phyloP scores from a whole-genome alignment of 2,797 vertebrate species.

The Glyptemys insculpta region DNA sequence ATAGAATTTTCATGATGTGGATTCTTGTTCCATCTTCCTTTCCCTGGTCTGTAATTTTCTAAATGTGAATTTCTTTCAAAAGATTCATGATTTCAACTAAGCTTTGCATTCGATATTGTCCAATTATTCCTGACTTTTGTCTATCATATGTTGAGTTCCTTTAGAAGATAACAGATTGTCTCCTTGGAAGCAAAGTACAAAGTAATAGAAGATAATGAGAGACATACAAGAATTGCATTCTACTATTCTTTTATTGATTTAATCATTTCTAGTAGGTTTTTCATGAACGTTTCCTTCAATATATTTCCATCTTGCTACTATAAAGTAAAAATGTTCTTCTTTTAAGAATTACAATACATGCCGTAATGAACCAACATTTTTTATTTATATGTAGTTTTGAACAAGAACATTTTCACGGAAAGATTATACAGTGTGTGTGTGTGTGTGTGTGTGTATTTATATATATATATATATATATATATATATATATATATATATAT shows the following conservation, averaged over 20 bases:
- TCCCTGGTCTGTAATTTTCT: neutral
- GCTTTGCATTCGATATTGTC: neutral
- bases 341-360: neutral
- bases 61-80: neutral
- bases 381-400: neutral
- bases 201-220: neutral
- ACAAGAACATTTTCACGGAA: neutral
- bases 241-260: constrained; percentile 9
- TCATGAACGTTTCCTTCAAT: neutral
- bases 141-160: neutral
- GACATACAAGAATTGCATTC: neutral
- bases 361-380: neutral
- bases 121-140: constrained; percentile 36
- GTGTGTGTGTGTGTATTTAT: too few species aligned
- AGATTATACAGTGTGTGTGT: neutral
- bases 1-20: neutral
- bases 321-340: neutral
- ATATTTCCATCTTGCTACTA: neutral
- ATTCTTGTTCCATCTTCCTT: neutral
- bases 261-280: neutral
- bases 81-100: neutral
- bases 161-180: constrained; percentile 14
- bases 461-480: too few species aligned
- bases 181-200: neutral
- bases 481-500: too few species aligned